Base-by-base conservation (phyloP, 2,888 invertebrate species). In the Arctia plantaginis region DNA sequence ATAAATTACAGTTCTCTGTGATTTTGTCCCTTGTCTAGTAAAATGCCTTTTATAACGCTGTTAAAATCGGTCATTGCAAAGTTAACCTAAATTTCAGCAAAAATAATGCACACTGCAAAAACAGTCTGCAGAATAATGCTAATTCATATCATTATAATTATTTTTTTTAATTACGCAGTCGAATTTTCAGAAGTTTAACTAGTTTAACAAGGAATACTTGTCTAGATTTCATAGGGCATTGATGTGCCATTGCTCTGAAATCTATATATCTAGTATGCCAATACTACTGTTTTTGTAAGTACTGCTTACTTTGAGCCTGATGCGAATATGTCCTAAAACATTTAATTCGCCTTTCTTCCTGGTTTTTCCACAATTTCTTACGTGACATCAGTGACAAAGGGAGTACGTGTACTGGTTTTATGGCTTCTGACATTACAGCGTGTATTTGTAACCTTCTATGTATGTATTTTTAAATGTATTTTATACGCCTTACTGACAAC, bases 321-420 rank as follows among this genome's bases (percentile, higher is more conserved):
- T 47, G 64, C n/a, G 30, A 23, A 23, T 27, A 4, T 3, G n/a
- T n/a, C 39, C 64, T 64, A 47, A 65, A 30, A 65, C 59, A 79
- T 84, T 76, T 82, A 84, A 79, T 84, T 82, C 68, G 72, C 76
- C 64, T 66, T 67, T 59, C 44, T 65, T 39, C 68, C 59, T n/a
- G 65, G 35, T 76, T 77, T 72, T 79, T 75, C 72, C 76, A 64
- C 59, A 73, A 77, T 82, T 79, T 74, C 62, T 67, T 82, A 82
- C 76, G 85, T 84, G 82, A 71, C 79, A 69, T 73, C 68, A 69
- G 10, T 65, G 47, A 77, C 80, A 76, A 73, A 74, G 72, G 74
- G 23, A 62, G 70, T 72, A 75, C 77, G 59, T 82, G 69, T 70
- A 65, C 51, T 66, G 41, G 27, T 85, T 82, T 83, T 80, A 80